phyloP scores from a whole-genome alignment of 2,797 vertebrate species.

The Huso huso region DNA sequence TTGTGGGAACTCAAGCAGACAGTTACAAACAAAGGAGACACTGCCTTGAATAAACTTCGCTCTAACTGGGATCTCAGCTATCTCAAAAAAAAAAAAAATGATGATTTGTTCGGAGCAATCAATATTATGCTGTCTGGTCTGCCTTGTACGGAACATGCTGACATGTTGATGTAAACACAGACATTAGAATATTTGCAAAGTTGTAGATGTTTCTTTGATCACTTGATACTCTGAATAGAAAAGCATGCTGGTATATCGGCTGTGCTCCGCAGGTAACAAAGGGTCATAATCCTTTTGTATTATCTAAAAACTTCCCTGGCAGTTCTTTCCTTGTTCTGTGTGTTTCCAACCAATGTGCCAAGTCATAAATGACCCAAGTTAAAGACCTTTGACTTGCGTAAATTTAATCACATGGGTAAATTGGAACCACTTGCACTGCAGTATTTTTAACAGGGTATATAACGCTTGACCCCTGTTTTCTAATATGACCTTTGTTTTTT shows the following conservation, averaged over 20 bases:
- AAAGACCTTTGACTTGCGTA: slow-evolving; percentile 73
- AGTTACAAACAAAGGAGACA: slow-evolving; percentile 31
- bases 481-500: slow-evolving; percentile 52
- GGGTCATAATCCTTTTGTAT: slow-evolving; percentile 55
- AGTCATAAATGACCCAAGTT: slow-evolving; percentile 77
- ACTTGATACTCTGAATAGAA: slow-evolving; percentile 42
- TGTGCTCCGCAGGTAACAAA: slow-evolving; percentile 51
- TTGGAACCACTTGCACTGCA: slow-evolving; percentile 83
- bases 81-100: too few relatives aligned
- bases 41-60: slow-evolving; percentile 37
- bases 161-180: slow-evolving; percentile 62
- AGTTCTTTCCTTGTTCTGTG: too few relatives aligned
- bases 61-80: slow-evolving; percentile 27
- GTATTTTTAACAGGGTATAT: slow-evolving; percentile 69
- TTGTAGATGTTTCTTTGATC: slow-evolving; percentile 59
- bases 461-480: slow-evolving; percentile 53
- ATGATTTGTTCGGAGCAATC: slow-evolving; percentile 42
- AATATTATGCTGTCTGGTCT: slow-evolving; percentile 45
- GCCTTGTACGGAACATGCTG: slow-evolving; percentile 54
- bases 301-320: slow-evolving; percentile 40
- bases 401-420: slow-evolving; percentile 89
- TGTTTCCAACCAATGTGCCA: slow-evolving; percentile 26
- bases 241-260: slow-evolving; percentile 42
- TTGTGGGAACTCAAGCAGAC: too few relatives aligned
- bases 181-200: slow-evolving; percentile 63